Evolutionary conservation across 2,888 invertebrate genomes (phyloP).

Genomic region (Patella pellucida): DNA sequence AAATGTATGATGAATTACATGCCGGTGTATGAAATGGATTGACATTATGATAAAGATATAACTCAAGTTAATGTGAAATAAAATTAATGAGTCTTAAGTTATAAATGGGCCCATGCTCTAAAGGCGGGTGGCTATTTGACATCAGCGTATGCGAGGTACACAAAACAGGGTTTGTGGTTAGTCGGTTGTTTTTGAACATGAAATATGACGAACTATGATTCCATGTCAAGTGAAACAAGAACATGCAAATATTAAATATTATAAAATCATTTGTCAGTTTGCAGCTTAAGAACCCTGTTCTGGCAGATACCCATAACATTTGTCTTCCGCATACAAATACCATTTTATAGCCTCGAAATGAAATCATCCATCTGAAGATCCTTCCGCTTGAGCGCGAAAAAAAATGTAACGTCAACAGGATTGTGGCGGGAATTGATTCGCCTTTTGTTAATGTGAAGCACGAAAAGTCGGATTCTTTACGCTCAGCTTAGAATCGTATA

Average conservation of each 20-base stretch:
- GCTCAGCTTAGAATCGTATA: not conserved
- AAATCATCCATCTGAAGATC: not conserved
- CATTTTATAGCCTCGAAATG: not conserved
- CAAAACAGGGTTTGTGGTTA: no score
- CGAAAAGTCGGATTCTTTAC: not conserved
- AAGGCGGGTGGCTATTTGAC: no score
- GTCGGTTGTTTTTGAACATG: no score
- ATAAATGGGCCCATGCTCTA: no score
- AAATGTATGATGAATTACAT: not conserved
- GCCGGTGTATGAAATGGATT: not conserved
- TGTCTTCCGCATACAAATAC: not conserved
- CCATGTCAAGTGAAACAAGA: no score
- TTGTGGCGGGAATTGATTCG: conserved; percentile 5
- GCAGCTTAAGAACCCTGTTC: no score
- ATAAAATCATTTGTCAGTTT: no score
- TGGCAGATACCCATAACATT: no score
- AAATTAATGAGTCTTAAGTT: not conserved
- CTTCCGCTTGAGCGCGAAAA: not conserved
- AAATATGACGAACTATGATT: no score
- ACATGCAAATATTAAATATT: no score
- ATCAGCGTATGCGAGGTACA: no score
- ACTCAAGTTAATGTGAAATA: conserved; percentile 2
- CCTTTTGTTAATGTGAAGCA: not conserved
- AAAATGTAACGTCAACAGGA: not conserved
- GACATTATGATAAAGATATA: not conserved